Percentiles rank a stretch among this genome's conserved stretches.
These are phyloP conservation scores for Stegophylla sp. DNA, from an alignment of 2,888 invertebrate genomes.

Conservation along the genomic window DNA sequence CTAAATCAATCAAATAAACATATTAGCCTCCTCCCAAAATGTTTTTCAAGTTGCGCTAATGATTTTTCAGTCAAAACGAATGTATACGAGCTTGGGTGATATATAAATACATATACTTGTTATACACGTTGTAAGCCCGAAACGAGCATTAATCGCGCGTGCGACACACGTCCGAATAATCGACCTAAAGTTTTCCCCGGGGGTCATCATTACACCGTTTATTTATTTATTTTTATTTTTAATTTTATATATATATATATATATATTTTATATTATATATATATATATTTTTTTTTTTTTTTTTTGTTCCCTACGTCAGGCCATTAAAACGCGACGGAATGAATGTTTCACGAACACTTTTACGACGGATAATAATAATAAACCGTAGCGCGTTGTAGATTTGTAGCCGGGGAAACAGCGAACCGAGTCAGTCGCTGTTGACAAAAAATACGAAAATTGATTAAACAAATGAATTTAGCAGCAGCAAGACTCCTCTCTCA, in stretches of 20 bases:
- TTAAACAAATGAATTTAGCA: neutral
- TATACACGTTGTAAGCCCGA: too few relatives aligned
- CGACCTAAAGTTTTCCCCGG: neutral
- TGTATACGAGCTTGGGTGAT: too few relatives aligned
- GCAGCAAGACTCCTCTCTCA: neutral
- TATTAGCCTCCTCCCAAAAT: too few relatives aligned
- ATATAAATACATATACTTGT: too few relatives aligned
- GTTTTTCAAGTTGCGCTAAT: too few relatives aligned
- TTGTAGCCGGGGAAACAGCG: neutral
- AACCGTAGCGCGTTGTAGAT: neutral
- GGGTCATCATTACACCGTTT: neutral
- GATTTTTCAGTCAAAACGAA: too few relatives aligned
- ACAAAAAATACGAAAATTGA: constrained; percentile 1
- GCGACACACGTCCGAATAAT: neutral
- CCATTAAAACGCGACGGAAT: neutral
- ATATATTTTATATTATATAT: neutral
- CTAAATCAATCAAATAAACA: too few relatives aligned
- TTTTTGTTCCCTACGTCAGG: neutral
- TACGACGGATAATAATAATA: neutral
- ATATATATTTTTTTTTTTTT: neutral
- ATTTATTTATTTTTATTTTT: too few relatives aligned
- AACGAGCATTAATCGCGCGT: constrained; percentile 14
- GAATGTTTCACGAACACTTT: neutral
- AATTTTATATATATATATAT: neutral
- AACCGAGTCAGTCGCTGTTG: neutral